Percentiles rank a stretch among this genome's conserved stretches.
phyloP scores from a whole-genome alignment of 2,888 invertebrate species.

The Timandra comae region DNA sequence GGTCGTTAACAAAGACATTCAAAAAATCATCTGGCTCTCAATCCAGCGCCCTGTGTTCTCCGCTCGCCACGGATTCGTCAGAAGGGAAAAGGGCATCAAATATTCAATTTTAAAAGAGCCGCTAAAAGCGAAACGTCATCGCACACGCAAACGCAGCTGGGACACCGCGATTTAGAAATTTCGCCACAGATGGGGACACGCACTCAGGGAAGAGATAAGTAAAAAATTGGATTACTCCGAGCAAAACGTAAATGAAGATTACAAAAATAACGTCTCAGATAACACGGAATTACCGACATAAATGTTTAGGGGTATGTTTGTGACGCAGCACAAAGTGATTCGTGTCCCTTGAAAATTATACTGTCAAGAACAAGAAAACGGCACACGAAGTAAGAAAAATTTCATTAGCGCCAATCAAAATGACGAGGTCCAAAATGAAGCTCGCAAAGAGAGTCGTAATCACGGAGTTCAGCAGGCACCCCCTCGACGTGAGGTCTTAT shows the following conservation, averaged over 20 bases:
- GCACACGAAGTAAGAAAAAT: slow-evolving; percentile 70
- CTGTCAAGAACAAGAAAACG: slow-evolving; percentile 74
- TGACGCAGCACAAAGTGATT: slow-evolving; percentile 58
- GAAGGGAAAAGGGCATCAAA: slow-evolving; percentile 74
- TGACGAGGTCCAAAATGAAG: slow-evolving; percentile 76
- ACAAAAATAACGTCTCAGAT: slow-evolving; percentile 60
- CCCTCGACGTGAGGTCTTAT: slow-evolving; percentile 76
- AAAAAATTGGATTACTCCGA: slow-evolving; percentile 72
- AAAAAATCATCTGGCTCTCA: slow-evolving; percentile 64
- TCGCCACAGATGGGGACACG: slow-evolving; percentile 72
- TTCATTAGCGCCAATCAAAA: slow-evolving; percentile 78
- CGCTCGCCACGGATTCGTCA: slow-evolving; percentile 65
- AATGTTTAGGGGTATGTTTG: slow-evolving; percentile 62
- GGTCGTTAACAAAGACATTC: slow-evolving; percentile 58
- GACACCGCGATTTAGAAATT: slow-evolving; percentile 72
- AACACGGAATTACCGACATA: slow-evolving; percentile 55
- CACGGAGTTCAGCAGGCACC: slow-evolving; percentile 72
- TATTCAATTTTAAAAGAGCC: slow-evolving; percentile 77
- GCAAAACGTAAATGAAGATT: slow-evolving; percentile 67
- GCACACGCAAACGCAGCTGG: slow-evolving; percentile 68
- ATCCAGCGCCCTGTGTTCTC: slow-evolving; percentile 41
- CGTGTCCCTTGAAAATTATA: slow-evolving; percentile 62
- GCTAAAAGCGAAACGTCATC: slow-evolving; percentile 77
- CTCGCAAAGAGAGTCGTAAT: slow-evolving; percentile 74
- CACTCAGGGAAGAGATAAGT: slow-evolving; percentile 67